Conservation (phyloP, 2,113 vertebrate genomes). For the Osmerus eperlanus region DNA sequence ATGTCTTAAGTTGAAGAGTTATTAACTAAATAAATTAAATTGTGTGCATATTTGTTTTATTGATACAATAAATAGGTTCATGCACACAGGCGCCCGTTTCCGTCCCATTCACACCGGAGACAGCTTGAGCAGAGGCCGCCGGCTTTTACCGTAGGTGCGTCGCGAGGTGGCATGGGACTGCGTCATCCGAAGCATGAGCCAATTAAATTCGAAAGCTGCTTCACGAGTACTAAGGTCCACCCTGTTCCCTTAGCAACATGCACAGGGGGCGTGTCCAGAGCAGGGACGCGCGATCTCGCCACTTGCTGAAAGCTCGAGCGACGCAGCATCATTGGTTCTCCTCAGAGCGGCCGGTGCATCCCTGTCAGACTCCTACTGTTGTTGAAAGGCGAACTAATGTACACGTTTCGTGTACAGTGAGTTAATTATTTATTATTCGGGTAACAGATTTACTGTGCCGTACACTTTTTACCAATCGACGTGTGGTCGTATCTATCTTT, state of each 20-base stretch:
- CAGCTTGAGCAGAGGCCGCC: neutral
- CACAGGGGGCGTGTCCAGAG: constrained; percentile 32
- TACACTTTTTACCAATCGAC: no score
- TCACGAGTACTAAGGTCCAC: constrained; percentile 33
- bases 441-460: neutral
- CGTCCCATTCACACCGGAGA: neutral
- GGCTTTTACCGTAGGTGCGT: neutral
- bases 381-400: no score
- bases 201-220: constrained; percentile 51
- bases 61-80: neutral
- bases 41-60: constrained; percentile 1
- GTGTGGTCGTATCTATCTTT: no score
- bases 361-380: neutral
- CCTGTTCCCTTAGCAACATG: constrained; percentile 50
- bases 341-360: neutral
- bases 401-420: no score
- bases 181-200: constrained; percentile 61
- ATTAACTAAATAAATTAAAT: neutral
- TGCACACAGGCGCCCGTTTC: neutral
- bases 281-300: constrained; percentile 61
- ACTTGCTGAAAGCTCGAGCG: constrained; percentile 26
- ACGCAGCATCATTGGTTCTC: neutral
- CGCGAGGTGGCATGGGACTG: constrained; percentile 56
- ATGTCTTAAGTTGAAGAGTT: neutral
- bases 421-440: no score